These are phyloP conservation scores for Spondyliosoma cantharus DNA, from an alignment of 2,797 vertebrate species.

Conservation along the genomic window DNA sequence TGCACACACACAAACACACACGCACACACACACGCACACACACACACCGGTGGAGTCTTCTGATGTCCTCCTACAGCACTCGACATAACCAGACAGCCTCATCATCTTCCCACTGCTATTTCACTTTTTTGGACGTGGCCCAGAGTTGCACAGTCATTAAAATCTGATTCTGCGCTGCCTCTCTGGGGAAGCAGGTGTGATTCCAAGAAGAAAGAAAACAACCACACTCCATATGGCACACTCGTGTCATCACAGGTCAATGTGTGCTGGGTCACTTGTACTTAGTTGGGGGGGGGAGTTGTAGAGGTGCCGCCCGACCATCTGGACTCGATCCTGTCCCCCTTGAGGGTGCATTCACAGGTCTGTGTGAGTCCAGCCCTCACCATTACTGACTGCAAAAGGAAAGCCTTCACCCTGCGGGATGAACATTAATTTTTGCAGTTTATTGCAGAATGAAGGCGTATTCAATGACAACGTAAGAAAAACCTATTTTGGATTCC, in stretches of 20 bases:
- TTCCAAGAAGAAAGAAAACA: slow-evolving; percentile 65
- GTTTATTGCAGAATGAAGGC: slow-evolving; percentile 2
- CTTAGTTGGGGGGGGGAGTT: slow-evolving; percentile 43
- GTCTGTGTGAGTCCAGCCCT: slow-evolving; percentile 42
- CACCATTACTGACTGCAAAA: slow-evolving; percentile 23
- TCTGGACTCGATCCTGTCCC: slow-evolving; percentile 64
- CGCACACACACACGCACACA: no score
- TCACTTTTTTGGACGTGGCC: slow-evolving; percentile 59
- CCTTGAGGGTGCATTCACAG: slow-evolving; percentile 41
- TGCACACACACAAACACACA: not conserved
- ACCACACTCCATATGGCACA: slow-evolving; percentile 71
- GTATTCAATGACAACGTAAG: slow-evolving; percentile 10
- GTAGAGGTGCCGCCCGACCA: slow-evolving; percentile 55
- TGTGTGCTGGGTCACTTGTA: slow-evolving; percentile 68
- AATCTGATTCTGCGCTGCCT: slow-evolving; percentile 57
- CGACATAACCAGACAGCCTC: slow-evolving; percentile 39
- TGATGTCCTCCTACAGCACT: slow-evolving; percentile 52
- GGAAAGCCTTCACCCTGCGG: slow-evolving; percentile 9
- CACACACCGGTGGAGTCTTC: slow-evolving; percentile 21
- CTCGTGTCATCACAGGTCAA: slow-evolving; percentile 71
- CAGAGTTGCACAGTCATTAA: slow-evolving; percentile 65
- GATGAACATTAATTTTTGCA: slow-evolving; percentile 31
- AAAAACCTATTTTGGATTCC: slow-evolving; percentile 34
- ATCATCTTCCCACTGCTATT: slow-evolving; percentile 53
- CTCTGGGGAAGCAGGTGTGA: slow-evolving; percentile 68